phyloP scores from a whole-genome alignment of 2,797 vertebrate species.

The Coreius guichenoti region DNA sequence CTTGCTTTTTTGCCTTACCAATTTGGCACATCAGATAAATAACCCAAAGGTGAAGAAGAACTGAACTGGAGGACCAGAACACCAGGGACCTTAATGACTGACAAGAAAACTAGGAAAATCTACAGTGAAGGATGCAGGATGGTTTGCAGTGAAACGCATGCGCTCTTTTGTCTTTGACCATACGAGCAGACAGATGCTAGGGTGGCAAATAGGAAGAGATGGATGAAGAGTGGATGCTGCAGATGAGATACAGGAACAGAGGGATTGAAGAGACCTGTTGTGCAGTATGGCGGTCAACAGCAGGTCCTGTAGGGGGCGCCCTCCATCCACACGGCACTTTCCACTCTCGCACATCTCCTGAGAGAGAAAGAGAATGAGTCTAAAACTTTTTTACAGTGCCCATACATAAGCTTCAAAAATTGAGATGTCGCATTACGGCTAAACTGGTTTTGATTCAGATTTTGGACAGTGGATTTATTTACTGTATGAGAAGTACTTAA shows the following conservation, averaged over 20 bases:
- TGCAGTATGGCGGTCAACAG: constrained; percentile 83
- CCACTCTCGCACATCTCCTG: constrained; percentile 83
- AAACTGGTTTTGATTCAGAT: not conserved
- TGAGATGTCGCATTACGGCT: not conserved
- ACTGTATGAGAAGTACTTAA: not conserved
- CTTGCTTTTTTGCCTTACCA: not conserved
- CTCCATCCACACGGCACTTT: constrained; percentile 70
- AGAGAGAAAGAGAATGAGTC: not conserved
- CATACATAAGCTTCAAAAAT: not conserved
- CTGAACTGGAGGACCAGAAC: not conserved
- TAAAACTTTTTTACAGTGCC: not conserved
- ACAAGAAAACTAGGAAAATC: not conserved
- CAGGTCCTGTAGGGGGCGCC: constrained; percentile 79
- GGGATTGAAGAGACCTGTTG: constrained; percentile 70
- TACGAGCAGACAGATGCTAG: not conserved
- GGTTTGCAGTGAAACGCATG: not conserved
- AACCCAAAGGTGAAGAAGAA: not conserved
- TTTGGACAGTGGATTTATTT: not conserved
- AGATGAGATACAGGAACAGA: not conserved
- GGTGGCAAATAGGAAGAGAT: not conserved
- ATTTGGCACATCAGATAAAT: not conserved
- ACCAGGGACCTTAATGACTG: not conserved
- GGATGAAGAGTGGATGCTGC: not conserved
- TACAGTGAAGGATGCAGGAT: not conserved
- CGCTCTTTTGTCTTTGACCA: not conserved